A percentile compares a stretch with the other conserved stretches of the same genome.
These are phyloP conservation scores for Meriones psammophilus DNA, from an alignment of 2,797 vertebrate genomes.

Conservation along the genomic window DNA sequence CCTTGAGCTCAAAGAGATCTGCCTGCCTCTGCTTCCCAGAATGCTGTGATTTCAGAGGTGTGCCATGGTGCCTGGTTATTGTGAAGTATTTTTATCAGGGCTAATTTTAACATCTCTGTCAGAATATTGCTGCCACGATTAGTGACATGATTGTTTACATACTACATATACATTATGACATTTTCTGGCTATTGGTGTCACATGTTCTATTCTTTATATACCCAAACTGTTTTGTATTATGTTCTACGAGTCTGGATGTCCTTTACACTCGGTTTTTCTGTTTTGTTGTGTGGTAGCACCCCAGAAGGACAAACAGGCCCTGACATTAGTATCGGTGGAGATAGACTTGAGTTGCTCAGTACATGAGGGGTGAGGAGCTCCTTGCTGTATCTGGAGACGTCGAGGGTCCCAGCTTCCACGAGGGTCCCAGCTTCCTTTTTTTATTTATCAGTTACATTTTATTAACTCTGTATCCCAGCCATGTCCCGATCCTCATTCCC, in stretches of 20 bases:
- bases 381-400: no score
- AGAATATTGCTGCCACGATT: not conserved
- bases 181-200: not conserved
- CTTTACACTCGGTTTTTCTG: not conserved
- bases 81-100: not conserved
- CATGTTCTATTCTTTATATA: not conserved
- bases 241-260: not conserved
- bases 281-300: not conserved
- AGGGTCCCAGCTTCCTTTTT: no score
- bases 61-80: not conserved
- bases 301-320: no score
- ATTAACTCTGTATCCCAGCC: no score
- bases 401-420: no score
- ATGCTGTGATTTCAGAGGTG: not conserved
- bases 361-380: no score
- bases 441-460: no score
- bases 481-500: no score
- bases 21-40: no score
- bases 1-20: no score
- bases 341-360: no score
- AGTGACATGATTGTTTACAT: not conserved
- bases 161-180: not conserved
- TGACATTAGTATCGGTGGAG: no score
- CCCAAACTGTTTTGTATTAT: not conserved
- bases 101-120: not conserved